Evolutionary conservation across 2,113 vertebrate genomes (phyloP).

Genomic region (Lathamus discolor): DNA sequence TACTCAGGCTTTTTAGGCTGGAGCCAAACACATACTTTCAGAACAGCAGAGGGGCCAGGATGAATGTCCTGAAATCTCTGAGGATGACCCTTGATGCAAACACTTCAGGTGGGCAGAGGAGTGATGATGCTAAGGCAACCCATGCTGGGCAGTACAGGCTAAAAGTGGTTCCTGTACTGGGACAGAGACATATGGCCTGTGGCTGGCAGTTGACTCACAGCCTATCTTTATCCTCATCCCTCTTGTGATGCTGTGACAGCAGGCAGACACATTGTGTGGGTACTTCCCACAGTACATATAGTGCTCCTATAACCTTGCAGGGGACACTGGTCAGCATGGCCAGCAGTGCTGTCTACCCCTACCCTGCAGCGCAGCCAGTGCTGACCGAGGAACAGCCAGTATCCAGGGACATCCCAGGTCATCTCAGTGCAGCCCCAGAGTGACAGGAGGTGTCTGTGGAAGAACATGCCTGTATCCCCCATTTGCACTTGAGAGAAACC

Average conservation of each 20-base stretch:
- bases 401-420: neutral
- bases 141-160: neutral
- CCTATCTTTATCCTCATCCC: neutral
- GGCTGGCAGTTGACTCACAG: neutral
- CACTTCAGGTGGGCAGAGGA: neutral
- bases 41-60: neutral
- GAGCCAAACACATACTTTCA: neutral
- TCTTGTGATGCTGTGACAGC: neutral
- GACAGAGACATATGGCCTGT: neutral
- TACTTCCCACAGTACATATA: neutral
- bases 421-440: neutral
- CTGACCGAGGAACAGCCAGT: neutral
- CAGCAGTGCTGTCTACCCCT: neutral
- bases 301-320: neutral
- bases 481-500: neutral
- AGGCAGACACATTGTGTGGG: neutral
- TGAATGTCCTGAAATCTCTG: neutral
- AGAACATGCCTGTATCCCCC: neutral
- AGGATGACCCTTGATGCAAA: neutral
- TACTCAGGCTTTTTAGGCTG: neutral
- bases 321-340: neutral
- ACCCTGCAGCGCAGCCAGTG: rapidly evolving
- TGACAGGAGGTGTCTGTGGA: neutral
- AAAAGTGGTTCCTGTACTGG: neutral
- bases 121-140: neutral